phyloP scores from a whole-genome alignment of 2,113 vertebrate species.

The Nesogale talazaci region DNA sequence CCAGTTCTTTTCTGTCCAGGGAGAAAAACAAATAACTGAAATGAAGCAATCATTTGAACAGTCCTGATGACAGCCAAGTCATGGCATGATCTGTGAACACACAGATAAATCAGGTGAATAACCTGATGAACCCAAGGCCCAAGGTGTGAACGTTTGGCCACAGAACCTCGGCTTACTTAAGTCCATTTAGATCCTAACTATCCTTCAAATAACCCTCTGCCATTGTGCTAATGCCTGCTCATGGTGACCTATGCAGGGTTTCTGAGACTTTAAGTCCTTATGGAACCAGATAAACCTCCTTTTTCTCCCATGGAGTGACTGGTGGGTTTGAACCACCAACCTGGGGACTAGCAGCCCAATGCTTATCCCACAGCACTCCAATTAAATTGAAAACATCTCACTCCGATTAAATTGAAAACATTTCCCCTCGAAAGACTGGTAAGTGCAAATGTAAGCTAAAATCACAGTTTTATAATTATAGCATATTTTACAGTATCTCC shows the following conservation, averaged over 20 bases:
- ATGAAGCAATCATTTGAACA: slow-evolving; percentile 64
- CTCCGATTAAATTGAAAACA: not conserved
- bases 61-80: slow-evolving; percentile 27
- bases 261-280: too few species aligned
- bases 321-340: too few species aligned
- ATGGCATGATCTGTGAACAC: slow-evolving; percentile 46
- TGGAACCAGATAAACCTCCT: too few species aligned
- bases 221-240: too few species aligned
- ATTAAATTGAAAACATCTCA: not conserved
- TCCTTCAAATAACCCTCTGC: not conserved
- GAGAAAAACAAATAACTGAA: slow-evolving; percentile 35
- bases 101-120: not conserved
- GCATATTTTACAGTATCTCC: not conserved
- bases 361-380: too few species aligned
- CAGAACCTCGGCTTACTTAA: not conserved
- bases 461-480: not conserved
- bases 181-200: not conserved
- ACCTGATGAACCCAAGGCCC: not conserved
- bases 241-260: too few species aligned
- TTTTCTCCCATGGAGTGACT: too few species aligned
- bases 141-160: not conserved
- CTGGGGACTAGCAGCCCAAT: too few species aligned
- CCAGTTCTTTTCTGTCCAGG: not conserved
- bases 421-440: not conserved
- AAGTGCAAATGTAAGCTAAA: not conserved